phyloP scores from a whole-genome alignment of 2,113 vertebrate species.

The Anguilla rostrata region DNA sequence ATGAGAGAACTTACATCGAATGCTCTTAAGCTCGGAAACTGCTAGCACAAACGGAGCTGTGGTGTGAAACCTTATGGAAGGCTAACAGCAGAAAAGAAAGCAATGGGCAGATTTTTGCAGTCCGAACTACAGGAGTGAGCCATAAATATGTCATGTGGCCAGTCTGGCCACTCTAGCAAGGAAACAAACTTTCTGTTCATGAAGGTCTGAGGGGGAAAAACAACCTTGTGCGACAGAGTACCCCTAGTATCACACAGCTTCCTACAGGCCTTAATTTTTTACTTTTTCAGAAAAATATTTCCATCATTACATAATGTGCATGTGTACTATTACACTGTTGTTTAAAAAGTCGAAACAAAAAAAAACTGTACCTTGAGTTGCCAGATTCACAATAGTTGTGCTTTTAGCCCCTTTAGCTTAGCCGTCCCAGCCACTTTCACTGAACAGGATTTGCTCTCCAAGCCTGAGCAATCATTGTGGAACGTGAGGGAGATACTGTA shows the following conservation, averaged over 20 bases:
- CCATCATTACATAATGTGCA: neutral
- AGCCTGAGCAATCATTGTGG: conserved; percentile 37
- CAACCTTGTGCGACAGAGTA: neutral
- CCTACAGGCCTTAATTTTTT: neutral
- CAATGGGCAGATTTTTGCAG: neutral
- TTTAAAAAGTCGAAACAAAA: neutral
- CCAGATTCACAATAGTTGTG: neutral
- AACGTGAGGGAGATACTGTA: conserved; percentile 17
- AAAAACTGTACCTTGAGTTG: conserved; percentile 41
- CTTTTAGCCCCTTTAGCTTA: neutral
- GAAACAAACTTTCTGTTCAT: conserved; percentile 13
- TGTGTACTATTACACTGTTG: neutral
- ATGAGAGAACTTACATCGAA: neutral
- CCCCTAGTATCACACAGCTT: neutral
- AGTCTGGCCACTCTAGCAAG: neutral
- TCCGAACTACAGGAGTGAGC: neutral
- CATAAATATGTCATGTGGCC: neutral
- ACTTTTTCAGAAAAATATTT: neutral
- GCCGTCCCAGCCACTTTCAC: neutral
- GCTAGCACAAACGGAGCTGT: neutral
- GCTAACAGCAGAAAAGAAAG: neutral
- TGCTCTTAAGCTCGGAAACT: neutral
- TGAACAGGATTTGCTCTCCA: conserved; percentile 29
- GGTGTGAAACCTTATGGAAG: neutral
- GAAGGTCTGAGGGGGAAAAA: neutral